Base-by-base conservation (phyloP, 2,888 invertebrate genomes). In the Chloromyia formosa region DNA sequence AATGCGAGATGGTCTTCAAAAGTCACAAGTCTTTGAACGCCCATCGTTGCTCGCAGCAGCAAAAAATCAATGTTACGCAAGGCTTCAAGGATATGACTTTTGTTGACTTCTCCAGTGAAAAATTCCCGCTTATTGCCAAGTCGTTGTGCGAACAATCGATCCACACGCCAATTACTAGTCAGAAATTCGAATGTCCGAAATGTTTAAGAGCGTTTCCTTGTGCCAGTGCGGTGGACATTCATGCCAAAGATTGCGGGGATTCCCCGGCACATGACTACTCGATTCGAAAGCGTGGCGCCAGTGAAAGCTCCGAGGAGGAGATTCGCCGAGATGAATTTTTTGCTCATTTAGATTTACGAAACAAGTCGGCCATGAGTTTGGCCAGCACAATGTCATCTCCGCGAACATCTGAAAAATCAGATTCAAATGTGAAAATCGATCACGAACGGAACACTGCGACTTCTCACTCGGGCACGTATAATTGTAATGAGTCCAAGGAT, bases 61-160 rank as follows among this genome's bases (percentile, higher is more conserved):
- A 87, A 0, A 93, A 93, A 77, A 54, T 81, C 79, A 78, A 82
- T 14, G 78, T 81, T 9, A 79, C 79, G 2, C 80, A 89, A 1
- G 91, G 92, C 16, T 92, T 91, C 82, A 89, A 90, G 78, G 93
- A 94, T 83, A 85, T 92, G 73, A 90, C 90, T 1, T 93, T 92
- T 82, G 89, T 92, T n/a, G 94, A 94, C 81, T 95, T 94, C 82
- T 91, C 94, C 0, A 90, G 90, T 75, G 89, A 90, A 79, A 94
- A 94, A 82, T 94, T 93, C 81, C 90, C 94, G 0, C 88, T 93
- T 73, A 93, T 94, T 78, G 92, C 93, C 0, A 89, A 92, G 77
- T 89, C 90, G 22, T 88, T 91, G 77, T 92, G 92, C 83, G 94
- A 94, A 81, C 88, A 89, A 78, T 89, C 90, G 75, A 80, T 90